Base-by-base conservation (phyloP, 2,888 invertebrate species). In the Listrodromus nycthemerus region DNA sequence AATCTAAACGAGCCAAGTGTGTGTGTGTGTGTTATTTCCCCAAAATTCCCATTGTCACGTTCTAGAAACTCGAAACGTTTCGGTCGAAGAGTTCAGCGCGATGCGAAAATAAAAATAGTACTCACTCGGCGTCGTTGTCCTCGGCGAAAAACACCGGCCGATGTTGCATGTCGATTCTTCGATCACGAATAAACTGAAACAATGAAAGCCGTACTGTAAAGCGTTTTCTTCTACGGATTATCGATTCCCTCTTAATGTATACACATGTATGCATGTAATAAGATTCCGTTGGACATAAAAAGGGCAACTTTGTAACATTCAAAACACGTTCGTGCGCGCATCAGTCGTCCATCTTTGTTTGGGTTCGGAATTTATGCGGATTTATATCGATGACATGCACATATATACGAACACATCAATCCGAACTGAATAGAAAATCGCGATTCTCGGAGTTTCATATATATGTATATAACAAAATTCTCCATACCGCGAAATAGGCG, bases 1-100 rank as follows among this genome's bases (percentile, higher is more conserved):
- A 88, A 89, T 91, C 90, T 88, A 86, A 85, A 82, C 58, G 50
- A 63, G 66, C 79, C 50, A 48, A 48, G 52, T 33, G 70, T 84
- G 66, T 69, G 70, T 81, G 52, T 33, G 70, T 84, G 66, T 69
- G 70, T 81, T 66, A 70, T 84, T 79, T 70, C 66, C 63, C 27
- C 61, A 41, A 61, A 33, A 37, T 37, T 61, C 55, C 24, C 5
- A 27, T 16, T 27, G 5, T 30, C n/a, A n/a, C 50, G n/a, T 19
- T 50, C 50, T 19, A 19, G 6, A 50, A 50, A 8, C 16, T 58
- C 27, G 10, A 16, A 58, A 6, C 16, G 1, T 16, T 16, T 1
- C 8, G 24, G 55, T 8, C 55, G 6, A 1, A 13, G 24, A 10
- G 8, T 10, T 55, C 24, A 13, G 55, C 21, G 24, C 7, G 55